Conservation (phyloP, 2,888 invertebrate genomes). For the Octodonta nipae region DNA sequence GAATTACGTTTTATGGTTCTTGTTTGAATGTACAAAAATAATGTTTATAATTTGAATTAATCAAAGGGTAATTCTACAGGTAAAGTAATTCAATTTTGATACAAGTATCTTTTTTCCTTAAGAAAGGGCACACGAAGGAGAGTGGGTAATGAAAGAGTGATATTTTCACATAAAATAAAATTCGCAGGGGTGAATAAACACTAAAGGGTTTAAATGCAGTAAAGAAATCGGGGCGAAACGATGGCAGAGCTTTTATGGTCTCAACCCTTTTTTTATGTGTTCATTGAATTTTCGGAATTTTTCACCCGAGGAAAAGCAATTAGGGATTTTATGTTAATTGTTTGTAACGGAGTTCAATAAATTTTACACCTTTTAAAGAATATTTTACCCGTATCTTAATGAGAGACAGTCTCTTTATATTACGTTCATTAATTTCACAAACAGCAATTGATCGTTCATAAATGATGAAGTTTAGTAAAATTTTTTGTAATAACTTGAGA, state of each 20-base stretch:
- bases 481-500: too few species aligned
- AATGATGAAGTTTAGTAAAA: too few species aligned
- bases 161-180: slow-evolving; percentile 31
- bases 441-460: too few species aligned
- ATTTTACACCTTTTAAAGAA: slow-evolving; percentile 20
- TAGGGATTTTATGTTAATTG: slow-evolving; percentile 31
- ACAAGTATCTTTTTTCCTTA: too few species aligned
- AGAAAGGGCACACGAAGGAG: too few species aligned
- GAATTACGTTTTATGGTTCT: too few species aligned
- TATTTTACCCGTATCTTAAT: slow-evolving; percentile 1
- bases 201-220: slow-evolving; percentile 27
- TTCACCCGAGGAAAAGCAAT: slow-evolving; percentile 26
- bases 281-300: slow-evolving; percentile 31
- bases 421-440: too few species aligned
- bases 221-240: slow-evolving; percentile 19
- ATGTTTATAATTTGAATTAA: too few species aligned
- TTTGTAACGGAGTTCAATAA: slow-evolving; percentile 28
- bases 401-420: too few species aligned
- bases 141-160: slow-evolving; percentile 26
- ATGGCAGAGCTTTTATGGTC: slow-evolving; percentile 24
- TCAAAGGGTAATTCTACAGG: too few species aligned
- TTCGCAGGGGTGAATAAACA: slow-evolving; percentile 26
- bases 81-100: too few species aligned
- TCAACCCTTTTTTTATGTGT: slow-evolving; percentile 29
- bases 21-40: too few species aligned